Percentiles rank a stretch among this genome's conserved stretches.
phyloP scores from a whole-genome alignment of 1,140 invertebrate genomes.

The Lutraria rhynchaena region DNA sequence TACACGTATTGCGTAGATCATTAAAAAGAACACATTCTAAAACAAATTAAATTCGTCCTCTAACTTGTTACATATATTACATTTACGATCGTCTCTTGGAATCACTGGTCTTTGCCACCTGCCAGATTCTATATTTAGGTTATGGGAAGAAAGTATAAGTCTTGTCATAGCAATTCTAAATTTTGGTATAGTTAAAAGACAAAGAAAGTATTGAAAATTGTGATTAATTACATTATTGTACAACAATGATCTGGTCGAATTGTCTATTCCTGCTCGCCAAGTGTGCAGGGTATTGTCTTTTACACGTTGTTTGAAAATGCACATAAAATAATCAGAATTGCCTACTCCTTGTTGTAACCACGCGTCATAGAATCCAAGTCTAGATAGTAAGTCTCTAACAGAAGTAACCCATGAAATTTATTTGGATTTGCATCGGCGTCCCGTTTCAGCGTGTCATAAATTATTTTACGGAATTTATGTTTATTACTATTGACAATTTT shows the following conservation, averaged over 20 bases:
- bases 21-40: conserved; percentile 21
- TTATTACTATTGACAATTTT: conserved; percentile 2
- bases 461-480: conserved; percentile 13
- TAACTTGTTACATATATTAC: conserved; percentile 10
- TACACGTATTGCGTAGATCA: too few species aligned
- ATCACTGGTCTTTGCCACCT: conserved; percentile 14
- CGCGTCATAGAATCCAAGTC: conserved; percentile 10
- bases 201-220: conserved; percentile 14
- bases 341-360: conserved; percentile 22
- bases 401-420: neutral
- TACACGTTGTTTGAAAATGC: conserved; percentile 1
- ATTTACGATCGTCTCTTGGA: conserved; percentile 4
- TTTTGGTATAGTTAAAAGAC: neutral
- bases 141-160: conserved; percentile 28
- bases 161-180: conserved; percentile 15
- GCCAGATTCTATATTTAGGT: conserved; percentile 20
- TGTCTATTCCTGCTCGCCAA: neutral
- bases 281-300: conserved; percentile 19
- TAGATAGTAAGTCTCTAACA: neutral
- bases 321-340: neutral
- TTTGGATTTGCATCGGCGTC: neutral
- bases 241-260: conserved; percentile 15
- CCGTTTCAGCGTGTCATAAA: neutral
- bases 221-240: conserved; percentile 8
- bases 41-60: conserved; percentile 44